Conservation (phyloP, 1,140 invertebrate genomes). For the Ephestia elutella region DNA sequence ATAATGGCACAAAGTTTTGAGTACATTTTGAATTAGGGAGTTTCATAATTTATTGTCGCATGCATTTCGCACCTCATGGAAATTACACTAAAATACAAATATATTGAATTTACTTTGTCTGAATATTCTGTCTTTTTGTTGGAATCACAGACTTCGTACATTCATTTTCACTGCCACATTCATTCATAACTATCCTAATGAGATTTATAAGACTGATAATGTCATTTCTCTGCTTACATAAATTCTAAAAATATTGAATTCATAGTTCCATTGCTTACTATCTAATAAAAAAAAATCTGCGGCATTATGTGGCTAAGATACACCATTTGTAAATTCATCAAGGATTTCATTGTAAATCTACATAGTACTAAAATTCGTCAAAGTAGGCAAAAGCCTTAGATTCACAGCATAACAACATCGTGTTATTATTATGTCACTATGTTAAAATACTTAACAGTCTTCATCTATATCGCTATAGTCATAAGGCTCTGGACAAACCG, state of each 20-base stretch:
- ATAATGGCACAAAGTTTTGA: background rate
- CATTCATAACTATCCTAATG: background rate
- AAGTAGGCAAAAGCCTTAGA: background rate
- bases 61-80: background rate
- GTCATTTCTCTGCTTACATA: background rate
- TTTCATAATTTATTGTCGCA: background rate
- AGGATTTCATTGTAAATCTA: background rate
- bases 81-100: background rate
- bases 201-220: background rate
- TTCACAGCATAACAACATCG: slow-evolving; percentile 1
- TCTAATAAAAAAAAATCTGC: background rate
- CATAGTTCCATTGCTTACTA: background rate
- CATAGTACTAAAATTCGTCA: background rate
- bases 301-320: background rate
- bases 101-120: background rate
- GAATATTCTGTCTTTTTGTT: background rate
- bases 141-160: background rate
- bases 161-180: background rate
- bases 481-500: too few species aligned
- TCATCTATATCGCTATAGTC: background rate
- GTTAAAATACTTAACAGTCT: slow-evolving; percentile 3
- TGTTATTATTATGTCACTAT: slow-evolving; percentile 3
- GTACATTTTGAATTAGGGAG: background rate
- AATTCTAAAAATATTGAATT: background rate
- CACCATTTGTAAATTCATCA: background rate